Base-by-base conservation (phyloP, 2,888 invertebrate genomes). In the Metopia argyrocephala region DNA sequence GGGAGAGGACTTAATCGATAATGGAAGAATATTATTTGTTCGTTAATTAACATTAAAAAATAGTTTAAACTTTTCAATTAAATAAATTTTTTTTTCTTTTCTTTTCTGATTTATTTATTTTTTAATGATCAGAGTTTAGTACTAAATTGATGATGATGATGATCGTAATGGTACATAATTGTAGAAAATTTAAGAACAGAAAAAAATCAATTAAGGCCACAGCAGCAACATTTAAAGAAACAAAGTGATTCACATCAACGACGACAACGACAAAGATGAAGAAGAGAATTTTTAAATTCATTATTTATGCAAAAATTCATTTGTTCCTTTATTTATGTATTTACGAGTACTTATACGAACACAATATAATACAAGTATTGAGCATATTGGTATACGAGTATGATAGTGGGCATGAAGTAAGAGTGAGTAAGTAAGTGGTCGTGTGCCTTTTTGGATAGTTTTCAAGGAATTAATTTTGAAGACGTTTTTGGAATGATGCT, bases 241-340 rank as follows among this genome's bases (percentile, higher is more conserved):
- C 54, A 25, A 25, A 5, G 12, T 12, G 27, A n/a, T n/a, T n/a
- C 25, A 56, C 25, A 56, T 12, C 38, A 38, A 15, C 3, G 15
- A 12, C 38, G 15, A 38, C 9, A 2, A 3, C 15, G 7, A 9
- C 7, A 7, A 25, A 38, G n/a, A 23, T 38, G 12, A 52, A 28
- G 50, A 50, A 21, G 50, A 23, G 45, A 12, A 21, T 38, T 46
- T 52, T 4, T 46, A 71, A 28, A 25, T 61, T 81, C 73, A 69
- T 76, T 78, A 78, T 69, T 80, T 76, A 80, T 80, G 76, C 80
- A 80, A 76, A 76, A 73, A 76, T 78, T 74, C 65, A 74, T 76
- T 70, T 74, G 65, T 61, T 68, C 68, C 61, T 68, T 68, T 66
- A 38, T 59, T n/a, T n/a, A n/a, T n/a, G n/a, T n/a, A n/a, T n/a